These are phyloP conservation scores for Patella caerulea DNA, from an alignment of 2,888 invertebrate genomes.

Conservation along the genomic window DNA sequence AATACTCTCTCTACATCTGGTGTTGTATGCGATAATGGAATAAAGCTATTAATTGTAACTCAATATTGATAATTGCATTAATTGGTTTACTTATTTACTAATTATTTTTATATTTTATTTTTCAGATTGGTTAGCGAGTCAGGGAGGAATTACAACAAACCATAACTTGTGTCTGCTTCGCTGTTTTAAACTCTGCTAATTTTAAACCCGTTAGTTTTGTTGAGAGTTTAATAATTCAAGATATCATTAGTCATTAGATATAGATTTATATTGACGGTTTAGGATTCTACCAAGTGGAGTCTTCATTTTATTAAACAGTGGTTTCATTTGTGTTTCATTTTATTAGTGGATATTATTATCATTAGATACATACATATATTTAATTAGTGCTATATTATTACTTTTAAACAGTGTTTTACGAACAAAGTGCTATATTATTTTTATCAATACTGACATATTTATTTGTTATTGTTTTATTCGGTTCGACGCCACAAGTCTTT, in stretches of 20 bases:
- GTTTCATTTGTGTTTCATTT: not conserved
- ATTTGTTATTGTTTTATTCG: slow-evolving; percentile 1
- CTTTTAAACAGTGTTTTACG: not conserved
- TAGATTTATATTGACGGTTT: not conserved
- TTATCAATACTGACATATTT: not conserved
- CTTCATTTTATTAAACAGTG: not conserved
- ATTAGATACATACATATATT: not conserved
- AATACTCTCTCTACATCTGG: too few relatives aligned
- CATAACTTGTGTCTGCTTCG: not conserved
- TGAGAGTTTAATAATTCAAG: too few relatives aligned
- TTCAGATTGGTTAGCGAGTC: slow-evolving; percentile 5
- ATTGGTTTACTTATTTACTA: not conserved
- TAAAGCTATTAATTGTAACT: too few relatives aligned
- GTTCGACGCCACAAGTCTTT: slow-evolving; percentile 1
- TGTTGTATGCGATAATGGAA: too few relatives aligned
- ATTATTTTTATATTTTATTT: not conserved
- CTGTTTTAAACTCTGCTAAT: too few relatives aligned
- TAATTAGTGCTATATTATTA: not conserved
- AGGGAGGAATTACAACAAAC: slow-evolving; percentile 8
- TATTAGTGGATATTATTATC: not conserved
- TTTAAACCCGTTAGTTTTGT: too few relatives aligned
- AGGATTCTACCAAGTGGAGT: slow-evolving; percentile 9
- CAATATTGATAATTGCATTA: too few relatives aligned
- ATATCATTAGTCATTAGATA: too few relatives aligned
- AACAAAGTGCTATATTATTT: slow-evolving; percentile 8